Evolutionary conservation across 2,113 vertebrate genomes (phyloP).

Genomic region (Leptosomus discolor): DNA sequence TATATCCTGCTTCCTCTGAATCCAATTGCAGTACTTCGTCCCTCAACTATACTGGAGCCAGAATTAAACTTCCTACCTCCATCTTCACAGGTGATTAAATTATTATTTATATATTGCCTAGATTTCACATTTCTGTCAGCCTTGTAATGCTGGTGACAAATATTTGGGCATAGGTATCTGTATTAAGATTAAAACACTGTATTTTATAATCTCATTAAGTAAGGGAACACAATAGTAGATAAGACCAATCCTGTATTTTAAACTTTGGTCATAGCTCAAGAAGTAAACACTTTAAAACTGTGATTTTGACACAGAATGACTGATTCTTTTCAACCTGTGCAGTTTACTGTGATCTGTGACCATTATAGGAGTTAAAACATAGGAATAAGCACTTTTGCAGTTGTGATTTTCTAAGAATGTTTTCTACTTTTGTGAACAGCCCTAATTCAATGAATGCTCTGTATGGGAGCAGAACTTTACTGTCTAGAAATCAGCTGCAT

Average conservation of each 20-base stretch:
- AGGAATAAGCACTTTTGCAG: not conserved
- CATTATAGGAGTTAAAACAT: not conserved
- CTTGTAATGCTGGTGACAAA: not conserved
- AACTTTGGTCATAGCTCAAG: not conserved
- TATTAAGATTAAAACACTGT: not conserved
- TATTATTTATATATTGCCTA: not conserved
- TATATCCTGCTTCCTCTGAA: not conserved
- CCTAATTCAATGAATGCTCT: not conserved
- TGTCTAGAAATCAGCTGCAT: not conserved
- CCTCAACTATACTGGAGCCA: not conserved
- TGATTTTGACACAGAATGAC: not conserved
- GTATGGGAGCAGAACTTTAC: not conserved
- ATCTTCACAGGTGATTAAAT: not conserved
- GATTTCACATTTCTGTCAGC: not conserved
- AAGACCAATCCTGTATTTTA: not conserved
- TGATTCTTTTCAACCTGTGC: not conserved
- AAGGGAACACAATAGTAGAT: not conserved
- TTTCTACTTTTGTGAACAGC: not conserved
- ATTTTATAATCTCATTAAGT: not conserved
- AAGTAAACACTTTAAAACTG: not conserved
- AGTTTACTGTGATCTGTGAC: not conserved
- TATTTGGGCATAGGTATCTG: not conserved
- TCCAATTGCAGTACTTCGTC: not conserved
- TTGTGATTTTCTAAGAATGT: not conserved
- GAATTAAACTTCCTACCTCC: not conserved